Evolutionary conservation across 1,140 invertebrate species (phyloP).

Genomic region (Argopecten irradians): DNA sequence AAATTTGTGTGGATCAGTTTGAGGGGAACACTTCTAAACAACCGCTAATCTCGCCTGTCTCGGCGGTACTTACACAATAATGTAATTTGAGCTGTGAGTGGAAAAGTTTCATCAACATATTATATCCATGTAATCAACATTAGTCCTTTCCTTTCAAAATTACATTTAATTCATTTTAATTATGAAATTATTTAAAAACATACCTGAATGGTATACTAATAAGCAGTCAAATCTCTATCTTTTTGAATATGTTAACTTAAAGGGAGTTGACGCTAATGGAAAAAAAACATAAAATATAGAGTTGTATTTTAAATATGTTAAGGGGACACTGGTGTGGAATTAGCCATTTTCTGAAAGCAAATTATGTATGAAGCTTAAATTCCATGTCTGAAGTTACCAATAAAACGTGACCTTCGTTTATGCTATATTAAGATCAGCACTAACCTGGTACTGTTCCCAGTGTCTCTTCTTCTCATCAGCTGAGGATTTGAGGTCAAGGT

Average conservation of each 20-base stretch:
- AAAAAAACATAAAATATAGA: too few species aligned
- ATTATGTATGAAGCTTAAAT: not conserved
- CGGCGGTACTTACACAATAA: not conserved
- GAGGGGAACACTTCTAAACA: not conserved
- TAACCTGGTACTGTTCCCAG: slow-evolving; percentile 77
- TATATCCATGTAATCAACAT: not conserved
- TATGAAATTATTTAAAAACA: too few species aligned
- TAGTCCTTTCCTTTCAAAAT: not conserved
- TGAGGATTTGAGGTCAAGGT: slow-evolving; percentile 92
- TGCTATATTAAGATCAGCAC: not conserved
- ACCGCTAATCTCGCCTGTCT: not conserved
- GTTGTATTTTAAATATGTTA: not conserved
- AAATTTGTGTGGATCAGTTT: not conserved
- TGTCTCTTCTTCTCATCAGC: slow-evolving; percentile 95
- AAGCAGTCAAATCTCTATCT: too few species aligned
- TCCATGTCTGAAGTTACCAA: too few species aligned
- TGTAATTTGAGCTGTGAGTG: not conserved
- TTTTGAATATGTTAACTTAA: too few species aligned
- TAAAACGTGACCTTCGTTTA: too few species aligned
- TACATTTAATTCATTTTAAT: too few species aligned
- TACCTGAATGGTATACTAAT: too few species aligned
- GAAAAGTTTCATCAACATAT: not conserved
- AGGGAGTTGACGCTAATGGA: too few species aligned
- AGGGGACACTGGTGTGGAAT: not conserved
- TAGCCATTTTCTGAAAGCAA: not conserved